Evolutionary conservation across 64 coral and sea anemone genomes (phyloP).

Genomic region (Stylophora pistillata): DNA sequence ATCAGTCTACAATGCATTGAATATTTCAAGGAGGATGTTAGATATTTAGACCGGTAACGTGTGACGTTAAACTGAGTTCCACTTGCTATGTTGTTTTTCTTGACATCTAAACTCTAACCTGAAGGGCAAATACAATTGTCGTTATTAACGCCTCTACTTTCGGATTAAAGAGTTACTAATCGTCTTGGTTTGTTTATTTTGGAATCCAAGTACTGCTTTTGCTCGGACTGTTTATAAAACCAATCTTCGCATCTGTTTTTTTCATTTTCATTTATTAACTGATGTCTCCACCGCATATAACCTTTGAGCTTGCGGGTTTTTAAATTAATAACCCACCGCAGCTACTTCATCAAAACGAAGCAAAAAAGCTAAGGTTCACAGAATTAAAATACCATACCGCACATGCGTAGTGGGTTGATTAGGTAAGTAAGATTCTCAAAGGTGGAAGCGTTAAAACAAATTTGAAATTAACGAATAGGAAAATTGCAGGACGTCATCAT

Average conservation of each 20-base stretch:
- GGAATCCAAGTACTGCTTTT: neutral
- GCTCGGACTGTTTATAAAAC: neutral
- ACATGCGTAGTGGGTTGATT: neutral
- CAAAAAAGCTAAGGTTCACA: neutral
- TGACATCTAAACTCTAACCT: neutral
- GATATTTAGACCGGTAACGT: neutral
- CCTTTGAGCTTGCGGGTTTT: neutral
- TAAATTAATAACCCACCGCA: neutral
- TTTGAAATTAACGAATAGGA: neutral
- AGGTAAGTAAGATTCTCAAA: neutral
- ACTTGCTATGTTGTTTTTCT: neutral
- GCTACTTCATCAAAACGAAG: neutral
- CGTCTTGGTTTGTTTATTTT: slow-evolving; percentile 12
- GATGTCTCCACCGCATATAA: neutral
- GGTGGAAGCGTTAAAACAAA: neutral
- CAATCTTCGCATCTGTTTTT: neutral
- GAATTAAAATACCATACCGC: neutral
- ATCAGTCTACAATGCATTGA: neutral
- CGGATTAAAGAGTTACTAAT: neutral
- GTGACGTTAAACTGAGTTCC: neutral
- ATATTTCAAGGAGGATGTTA: neutral
- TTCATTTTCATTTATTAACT: neutral
- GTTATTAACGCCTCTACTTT: neutral
- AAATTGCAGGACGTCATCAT: slow-evolving; percentile 7
- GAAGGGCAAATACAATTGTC: neutral